A percentile compares a stretch with the other conserved stretches of the same genome.
Conservation (phyloP, 1,140 invertebrate species). For the Drosophila ambigua region DNA sequence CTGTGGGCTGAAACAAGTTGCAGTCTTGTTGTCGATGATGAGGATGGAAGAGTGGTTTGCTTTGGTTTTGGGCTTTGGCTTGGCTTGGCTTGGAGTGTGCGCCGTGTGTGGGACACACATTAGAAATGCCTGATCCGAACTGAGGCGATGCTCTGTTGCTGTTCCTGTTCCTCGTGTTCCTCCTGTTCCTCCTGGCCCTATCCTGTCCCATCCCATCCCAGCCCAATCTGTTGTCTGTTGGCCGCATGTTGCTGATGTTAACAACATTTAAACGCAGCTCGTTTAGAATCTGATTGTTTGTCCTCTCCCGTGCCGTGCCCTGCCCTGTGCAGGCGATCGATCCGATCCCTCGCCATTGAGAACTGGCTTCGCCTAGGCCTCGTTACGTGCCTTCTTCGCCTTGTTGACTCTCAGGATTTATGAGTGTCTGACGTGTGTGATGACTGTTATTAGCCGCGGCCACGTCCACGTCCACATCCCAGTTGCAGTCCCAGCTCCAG, state of each 20-base stretch:
- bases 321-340: not conserved
- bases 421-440: constrained; percentile 83
- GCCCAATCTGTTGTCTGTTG: not conserved
- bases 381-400: constrained; percentile 44
- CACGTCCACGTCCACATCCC: constrained; percentile 31
- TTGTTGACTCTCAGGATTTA: constrained; percentile 83
- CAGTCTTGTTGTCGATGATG: constrained; percentile 11
- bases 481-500: constrained; percentile 9
- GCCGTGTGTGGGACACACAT: constrained; percentile 80
- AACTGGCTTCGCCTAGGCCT: constrained; percentile 28
- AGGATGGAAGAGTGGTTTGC: constrained; percentile 11
- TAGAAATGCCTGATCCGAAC: constrained; percentile 48
- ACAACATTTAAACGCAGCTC: constrained; percentile 81
- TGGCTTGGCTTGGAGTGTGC: constrained; percentile 11
- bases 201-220: constrained; percentile 1
- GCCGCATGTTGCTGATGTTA: constrained; percentile 56
- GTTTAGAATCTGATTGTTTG: constrained; percentile 73
- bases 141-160: constrained; percentile 9
- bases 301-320: not conserved
- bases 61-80: not conserved
- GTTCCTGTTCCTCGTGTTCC: constrained; percentile 28
- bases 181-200: constrained; percentile 22
- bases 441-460: constrained; percentile 82
- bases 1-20: constrained; percentile 46
- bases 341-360: not conserved